Conservation (phyloP, 2,113 vertebrate genomes). For the Lampris incognitus region DNA sequence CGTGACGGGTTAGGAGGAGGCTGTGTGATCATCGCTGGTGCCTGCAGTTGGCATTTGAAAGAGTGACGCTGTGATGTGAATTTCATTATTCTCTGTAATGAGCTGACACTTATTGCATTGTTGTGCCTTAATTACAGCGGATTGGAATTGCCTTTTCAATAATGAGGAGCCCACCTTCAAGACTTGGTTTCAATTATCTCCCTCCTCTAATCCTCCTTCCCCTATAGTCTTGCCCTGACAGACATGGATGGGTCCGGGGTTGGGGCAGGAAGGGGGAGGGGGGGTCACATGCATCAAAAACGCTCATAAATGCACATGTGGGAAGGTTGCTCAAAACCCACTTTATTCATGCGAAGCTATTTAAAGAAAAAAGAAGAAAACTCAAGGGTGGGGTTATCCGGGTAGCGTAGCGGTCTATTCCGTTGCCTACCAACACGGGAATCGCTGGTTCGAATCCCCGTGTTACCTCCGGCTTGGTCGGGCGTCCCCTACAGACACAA, state of each 20-base stretch:
- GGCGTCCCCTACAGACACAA: too few relatives aligned
- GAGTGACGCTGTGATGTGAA: slow-evolving; percentile 75
- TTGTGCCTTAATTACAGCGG: slow-evolving; percentile 74
- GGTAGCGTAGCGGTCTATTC: too few relatives aligned
- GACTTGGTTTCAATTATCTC: slow-evolving; percentile 62
- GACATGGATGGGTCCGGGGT: background rate
- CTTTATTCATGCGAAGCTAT: too few relatives aligned
- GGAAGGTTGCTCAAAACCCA: too few relatives aligned
- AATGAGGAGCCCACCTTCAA: slow-evolving; percentile 64
- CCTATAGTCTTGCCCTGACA: too few relatives aligned
- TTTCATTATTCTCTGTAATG: slow-evolving; percentile 77
- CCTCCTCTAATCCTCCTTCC: slow-evolving; percentile 42
- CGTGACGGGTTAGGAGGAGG: slow-evolving; percentile 57
- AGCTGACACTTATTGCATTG: slow-evolving; percentile 78
- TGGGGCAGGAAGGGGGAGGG: background rate
- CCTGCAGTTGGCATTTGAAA: slow-evolving; percentile 73
- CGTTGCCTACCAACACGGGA: too few relatives aligned
- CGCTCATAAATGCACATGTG: too few relatives aligned
- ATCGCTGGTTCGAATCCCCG: too few relatives aligned
- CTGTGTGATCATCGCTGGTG: slow-evolving; percentile 61
- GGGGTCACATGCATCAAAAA: background rate
- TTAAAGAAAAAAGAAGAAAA: too few relatives aligned
- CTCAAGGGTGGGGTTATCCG: too few relatives aligned
- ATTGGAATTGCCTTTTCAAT: slow-evolving; percentile 70
- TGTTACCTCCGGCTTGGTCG: too few relatives aligned